A percentile compares a stretch with the other conserved stretches of the same genome.
phyloP scores from a whole-genome alignment of 2,113 vertebrate species.

The Excalfactoria chinensis region DNA sequence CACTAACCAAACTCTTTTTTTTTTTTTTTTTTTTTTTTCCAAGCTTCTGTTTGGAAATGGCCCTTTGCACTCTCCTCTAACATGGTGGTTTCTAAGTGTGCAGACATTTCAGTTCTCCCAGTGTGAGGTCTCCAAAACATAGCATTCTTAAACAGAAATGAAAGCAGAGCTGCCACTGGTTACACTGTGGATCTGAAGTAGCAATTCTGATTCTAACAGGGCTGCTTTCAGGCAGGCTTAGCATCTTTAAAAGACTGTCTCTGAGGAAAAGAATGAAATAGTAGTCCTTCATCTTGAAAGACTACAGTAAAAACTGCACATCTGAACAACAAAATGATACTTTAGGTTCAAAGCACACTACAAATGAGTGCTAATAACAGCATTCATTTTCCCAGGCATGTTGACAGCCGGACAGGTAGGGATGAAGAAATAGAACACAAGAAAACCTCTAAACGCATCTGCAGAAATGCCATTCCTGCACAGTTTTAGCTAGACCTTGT shows the following conservation, averaged over 20 bases:
- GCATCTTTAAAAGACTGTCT: not conserved
- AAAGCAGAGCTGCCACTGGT: not conserved
- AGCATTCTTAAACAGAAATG: not conserved
- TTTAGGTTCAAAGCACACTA: not conserved
- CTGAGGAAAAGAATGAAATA: not conserved
- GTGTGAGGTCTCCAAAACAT: not conserved
- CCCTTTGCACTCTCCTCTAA: not conserved
- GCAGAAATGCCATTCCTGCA: not conserved
- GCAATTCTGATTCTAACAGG: not conserved
- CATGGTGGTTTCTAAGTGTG: not conserved
- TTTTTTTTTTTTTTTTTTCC: not conserved
- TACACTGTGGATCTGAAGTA: not conserved
- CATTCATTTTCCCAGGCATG: not conserved
- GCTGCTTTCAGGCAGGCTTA: not conserved
- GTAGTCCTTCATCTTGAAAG: not conserved
- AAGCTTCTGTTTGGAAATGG: not conserved
- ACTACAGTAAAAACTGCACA: not conserved
- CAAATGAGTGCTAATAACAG: not conserved
- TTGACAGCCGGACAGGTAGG: not conserved
- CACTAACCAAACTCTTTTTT: not conserved
- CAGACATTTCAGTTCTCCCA: not conserved
- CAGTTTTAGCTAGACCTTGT: not conserved
- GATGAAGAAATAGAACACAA: not conserved
- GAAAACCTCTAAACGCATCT: accelerated
- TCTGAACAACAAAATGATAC: not conserved